Conservation (phyloP, 2,888 invertebrate species). For the Hirtodrosophila histrioides region DNA sequence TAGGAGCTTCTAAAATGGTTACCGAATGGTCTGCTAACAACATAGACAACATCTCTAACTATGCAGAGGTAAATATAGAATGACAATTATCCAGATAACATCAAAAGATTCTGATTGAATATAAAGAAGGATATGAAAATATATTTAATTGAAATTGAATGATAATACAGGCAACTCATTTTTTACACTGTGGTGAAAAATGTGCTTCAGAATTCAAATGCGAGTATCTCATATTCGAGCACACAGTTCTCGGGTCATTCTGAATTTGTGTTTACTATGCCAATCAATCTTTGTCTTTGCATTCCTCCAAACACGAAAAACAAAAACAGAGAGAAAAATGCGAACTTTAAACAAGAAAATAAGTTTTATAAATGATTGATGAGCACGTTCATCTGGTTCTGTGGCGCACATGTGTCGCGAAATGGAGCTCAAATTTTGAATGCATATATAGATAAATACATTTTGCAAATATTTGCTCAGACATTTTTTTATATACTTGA, state of each 20-base stretch:
- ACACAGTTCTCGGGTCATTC: background rate
- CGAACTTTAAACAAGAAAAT: slow-evolving; percentile 70
- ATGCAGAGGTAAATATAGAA: too few relatives aligned
- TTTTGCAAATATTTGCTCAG: slow-evolving; percentile 36
- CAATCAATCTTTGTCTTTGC: slow-evolving; percentile 74
- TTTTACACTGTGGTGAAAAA: too few relatives aligned
- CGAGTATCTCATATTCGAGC: slow-evolving; percentile 10
- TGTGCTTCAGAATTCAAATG: background rate
- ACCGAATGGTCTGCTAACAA: too few relatives aligned
- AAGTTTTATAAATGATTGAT: slow-evolving; percentile 72
- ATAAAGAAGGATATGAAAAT: too few relatives aligned
- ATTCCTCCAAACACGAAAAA: slow-evolving; percentile 6
- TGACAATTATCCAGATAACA: too few relatives aligned
- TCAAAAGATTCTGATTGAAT: too few relatives aligned
- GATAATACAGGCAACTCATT: too few relatives aligned
- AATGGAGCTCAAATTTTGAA: slow-evolving; percentile 41
- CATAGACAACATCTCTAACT: too few relatives aligned
- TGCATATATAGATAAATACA: slow-evolving; percentile 26
- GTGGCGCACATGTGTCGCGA: slow-evolving; percentile 47
- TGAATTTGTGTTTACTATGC: slow-evolving; percentile 44
- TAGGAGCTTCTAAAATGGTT: too few relatives aligned
- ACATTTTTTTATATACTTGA: slow-evolving; percentile 18
- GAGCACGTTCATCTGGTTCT: slow-evolving; percentile 39
- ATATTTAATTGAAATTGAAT: too few relatives aligned
- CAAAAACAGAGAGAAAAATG: slow-evolving; percentile 9